phyloP scores from a whole-genome alignment of 2,113 vertebrate species.

The Ameiurus melas region DNA sequence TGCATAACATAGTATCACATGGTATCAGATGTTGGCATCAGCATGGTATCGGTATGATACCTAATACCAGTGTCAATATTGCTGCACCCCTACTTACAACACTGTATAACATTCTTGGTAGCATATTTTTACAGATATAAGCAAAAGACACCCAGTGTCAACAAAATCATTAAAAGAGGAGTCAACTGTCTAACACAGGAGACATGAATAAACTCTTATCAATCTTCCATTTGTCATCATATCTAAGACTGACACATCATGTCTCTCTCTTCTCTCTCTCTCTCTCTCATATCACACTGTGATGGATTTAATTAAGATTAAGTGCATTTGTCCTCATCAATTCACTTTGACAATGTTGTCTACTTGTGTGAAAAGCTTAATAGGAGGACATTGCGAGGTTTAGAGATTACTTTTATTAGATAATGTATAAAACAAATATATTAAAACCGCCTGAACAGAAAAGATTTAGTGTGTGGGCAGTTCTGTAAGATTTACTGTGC shows the following conservation, averaged over 20 bases:
- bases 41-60: not conserved
- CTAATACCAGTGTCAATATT: not conserved
- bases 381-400: conserved; percentile 43
- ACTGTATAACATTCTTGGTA: not conserved
- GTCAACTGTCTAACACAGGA: not conserved
- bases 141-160: not conserved
- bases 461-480: conserved; percentile 55
- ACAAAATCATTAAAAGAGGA: conserved; percentile 17
- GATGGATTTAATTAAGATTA: conserved; percentile 54
- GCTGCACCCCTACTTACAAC: not conserved
- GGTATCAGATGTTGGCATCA: not conserved
- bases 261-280: not conserved
- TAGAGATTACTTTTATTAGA: conserved; percentile 53
- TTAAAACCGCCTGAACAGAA: conserved; percentile 38
- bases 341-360: conserved; percentile 41
- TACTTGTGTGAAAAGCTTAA: conserved; percentile 41
- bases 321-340: conserved; percentile 50
- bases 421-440: conserved; percentile 56
- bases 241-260: conserved; percentile 8
- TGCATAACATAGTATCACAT: not conserved
- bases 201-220: conserved; percentile 32
- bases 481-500: conserved; percentile 47
- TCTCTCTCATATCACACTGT: conserved; percentile 6
- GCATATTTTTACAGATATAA: not conserved
- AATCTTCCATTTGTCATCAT: conserved; percentile 36